A percentile compares a stretch with the other conserved stretches of the same genome.
phyloP scores from a whole-genome alignment of 1,140 invertebrate genomes.

The Ceratosolen fusciceps region DNA sequence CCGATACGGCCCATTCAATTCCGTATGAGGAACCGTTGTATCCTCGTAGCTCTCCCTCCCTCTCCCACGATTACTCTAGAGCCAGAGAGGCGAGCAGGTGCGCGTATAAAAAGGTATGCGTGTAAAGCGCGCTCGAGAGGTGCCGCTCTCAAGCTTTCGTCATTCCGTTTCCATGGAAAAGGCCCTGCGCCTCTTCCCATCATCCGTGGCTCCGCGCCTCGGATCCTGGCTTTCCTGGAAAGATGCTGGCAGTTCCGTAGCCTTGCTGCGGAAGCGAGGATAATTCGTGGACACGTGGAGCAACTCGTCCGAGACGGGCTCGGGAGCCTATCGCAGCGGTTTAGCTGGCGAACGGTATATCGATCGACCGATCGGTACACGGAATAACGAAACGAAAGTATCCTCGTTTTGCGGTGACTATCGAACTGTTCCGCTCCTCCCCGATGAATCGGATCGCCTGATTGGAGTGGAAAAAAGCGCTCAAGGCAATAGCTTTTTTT shows the following conservation, averaged over 20 bases:
- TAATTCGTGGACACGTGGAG: conserved; percentile 44
- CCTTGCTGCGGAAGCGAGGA: conserved; percentile 22
- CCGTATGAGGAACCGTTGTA: conserved; percentile 41
- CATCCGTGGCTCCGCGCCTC: not conserved
- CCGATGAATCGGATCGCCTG: not conserved
- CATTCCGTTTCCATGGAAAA: not conserved
- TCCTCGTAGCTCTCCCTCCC: conserved; percentile 11
- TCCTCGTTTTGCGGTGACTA: not conserved
- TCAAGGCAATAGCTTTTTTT: conserved; percentile 20
- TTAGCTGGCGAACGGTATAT: conserved; percentile 25
- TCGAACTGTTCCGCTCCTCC: conserved; percentile 1
- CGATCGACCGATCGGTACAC: conserved; percentile 25
- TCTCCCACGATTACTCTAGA: not conserved
- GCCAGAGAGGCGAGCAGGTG: no score
- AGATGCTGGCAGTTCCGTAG: no score
- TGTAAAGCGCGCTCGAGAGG: not conserved
- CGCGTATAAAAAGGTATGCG: no score
- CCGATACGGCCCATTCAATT: conserved; percentile 40
- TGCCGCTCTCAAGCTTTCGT: not conserved
- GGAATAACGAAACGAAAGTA: conserved; percentile 22
- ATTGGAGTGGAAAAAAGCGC: conserved; percentile 17
- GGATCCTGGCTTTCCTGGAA: conserved; percentile 38
- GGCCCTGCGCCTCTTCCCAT: not conserved
- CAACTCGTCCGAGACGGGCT: conserved; percentile 19
- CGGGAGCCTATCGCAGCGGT: not conserved